Conservation (phyloP, 1,140 invertebrate genomes). For the Nilaparvata lugens region DNA sequence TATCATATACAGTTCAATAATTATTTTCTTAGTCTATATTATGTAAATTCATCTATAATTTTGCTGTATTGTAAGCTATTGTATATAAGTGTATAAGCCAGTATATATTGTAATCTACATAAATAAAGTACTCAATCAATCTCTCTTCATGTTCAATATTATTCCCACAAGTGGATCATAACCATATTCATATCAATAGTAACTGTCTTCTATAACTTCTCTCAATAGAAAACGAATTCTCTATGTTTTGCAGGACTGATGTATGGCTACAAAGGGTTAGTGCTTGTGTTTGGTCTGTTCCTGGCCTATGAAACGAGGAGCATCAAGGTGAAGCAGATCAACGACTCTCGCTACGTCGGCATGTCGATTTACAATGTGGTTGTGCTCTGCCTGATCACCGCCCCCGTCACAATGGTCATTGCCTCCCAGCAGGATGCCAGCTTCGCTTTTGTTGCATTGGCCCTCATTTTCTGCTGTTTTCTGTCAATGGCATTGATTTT, state of each 20-base stretch:
- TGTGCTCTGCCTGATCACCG: slow-evolving; percentile 92
- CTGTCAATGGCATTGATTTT: slow-evolving; percentile 95
- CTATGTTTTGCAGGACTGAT: slow-evolving; percentile 65
- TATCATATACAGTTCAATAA: too few species aligned
- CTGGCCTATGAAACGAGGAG: slow-evolving; percentile 95
- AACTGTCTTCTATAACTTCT: too few species aligned
- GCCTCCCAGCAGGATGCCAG: slow-evolving; percentile 93
- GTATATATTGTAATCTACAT: too few species aligned
- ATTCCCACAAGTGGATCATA: too few species aligned
- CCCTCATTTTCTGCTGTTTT: slow-evolving; percentile 91
- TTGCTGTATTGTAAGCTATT: too few species aligned
- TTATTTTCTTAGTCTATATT: too few species aligned
- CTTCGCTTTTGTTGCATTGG: slow-evolving; percentile 90
- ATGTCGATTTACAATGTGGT: slow-evolving; percentile 99
- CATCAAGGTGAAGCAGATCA: slow-evolving; percentile 87
- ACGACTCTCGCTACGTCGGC: slow-evolving; percentile 94
- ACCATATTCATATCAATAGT: too few species aligned
- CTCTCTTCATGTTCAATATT: too few species aligned
- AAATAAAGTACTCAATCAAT: too few species aligned
- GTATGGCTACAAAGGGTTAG: slow-evolving; percentile 93
- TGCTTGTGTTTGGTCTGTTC: slow-evolving; percentile 94
- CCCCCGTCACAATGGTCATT: slow-evolving; percentile 93
- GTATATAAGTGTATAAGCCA: too few species aligned
- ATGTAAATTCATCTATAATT: too few species aligned
- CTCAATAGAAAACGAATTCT: too few species aligned